A percentile compares a stretch with the other conserved stretches of the same genome.
Conservation (phyloP, 1,140 invertebrate genomes). For the Eupristina koningsbergeri region DNA sequence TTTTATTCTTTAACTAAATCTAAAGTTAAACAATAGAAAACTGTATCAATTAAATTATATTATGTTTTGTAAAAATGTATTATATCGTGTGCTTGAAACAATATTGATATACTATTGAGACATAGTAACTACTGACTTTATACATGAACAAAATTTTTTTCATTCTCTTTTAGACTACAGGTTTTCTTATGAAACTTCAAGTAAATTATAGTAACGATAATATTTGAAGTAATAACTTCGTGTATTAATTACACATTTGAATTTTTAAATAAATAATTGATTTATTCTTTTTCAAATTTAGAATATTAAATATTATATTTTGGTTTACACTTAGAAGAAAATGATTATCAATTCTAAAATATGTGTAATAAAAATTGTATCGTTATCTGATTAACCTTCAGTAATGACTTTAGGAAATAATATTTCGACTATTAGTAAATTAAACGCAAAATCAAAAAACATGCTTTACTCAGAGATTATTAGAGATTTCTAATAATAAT, state of each 20-base stretch:
- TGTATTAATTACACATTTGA: not conserved
- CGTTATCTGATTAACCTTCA: too few species aligned
- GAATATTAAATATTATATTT: not conserved
- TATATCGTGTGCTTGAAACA: not conserved
- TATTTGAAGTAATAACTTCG: not conserved
- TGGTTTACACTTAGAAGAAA: not conserved
- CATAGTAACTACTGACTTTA: not conserved
- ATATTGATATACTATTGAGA: not conserved
- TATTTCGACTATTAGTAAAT: too few species aligned
- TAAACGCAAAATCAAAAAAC: too few species aligned
- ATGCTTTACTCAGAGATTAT: too few species aligned
- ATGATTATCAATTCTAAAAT: not conserved
- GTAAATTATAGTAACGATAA: not conserved
- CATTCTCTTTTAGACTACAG: not conserved
- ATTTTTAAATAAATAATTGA: not conserved
- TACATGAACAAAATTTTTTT: not conserved
- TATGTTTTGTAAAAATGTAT: not conserved
- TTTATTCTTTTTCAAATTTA: not conserved
- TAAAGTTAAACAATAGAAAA: not conserved
- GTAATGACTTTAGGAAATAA: too few species aligned
- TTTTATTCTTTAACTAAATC: too few species aligned
- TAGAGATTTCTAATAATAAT: too few species aligned
- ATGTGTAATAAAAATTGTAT: too few species aligned
- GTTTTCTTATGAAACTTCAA: not conserved
- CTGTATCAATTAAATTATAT: not conserved